phyloP scores from a whole-genome alignment of 2,797 vertebrate species.

The Bufotes viridis region DNA sequence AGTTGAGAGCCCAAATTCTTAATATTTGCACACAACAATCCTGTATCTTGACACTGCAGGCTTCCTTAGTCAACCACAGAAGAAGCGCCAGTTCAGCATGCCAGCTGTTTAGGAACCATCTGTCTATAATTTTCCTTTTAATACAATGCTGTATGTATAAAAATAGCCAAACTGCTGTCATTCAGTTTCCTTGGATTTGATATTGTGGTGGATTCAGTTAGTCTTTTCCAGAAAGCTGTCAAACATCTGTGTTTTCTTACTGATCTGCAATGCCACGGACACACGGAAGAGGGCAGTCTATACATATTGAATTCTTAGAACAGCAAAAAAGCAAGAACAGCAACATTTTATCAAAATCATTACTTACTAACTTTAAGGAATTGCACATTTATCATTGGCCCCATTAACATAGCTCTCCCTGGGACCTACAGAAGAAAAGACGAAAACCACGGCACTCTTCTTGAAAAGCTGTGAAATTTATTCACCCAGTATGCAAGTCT shows the following conservation, averaged over 20 bases:
- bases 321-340: background rate
- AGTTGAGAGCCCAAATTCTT: background rate
- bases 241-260: conserved; percentile 1
- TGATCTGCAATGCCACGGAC: background rate
- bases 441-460: too few species aligned
- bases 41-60: background rate
- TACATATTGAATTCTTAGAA: background rate
- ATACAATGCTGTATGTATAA: background rate
- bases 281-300: conserved; percentile 8
- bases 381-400: background rate
- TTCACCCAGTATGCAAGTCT: too few species aligned
- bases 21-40: background rate
- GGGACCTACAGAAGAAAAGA: too few species aligned
- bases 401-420: background rate
- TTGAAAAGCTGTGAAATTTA: too few species aligned
- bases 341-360: background rate
- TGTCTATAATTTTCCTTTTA: background rate
- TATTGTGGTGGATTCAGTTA: conserved; percentile 4
- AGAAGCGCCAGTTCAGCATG: background rate
- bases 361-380: background rate
- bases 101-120: background rate
- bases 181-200: background rate
- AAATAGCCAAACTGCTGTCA: background rate
- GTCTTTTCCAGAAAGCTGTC: background rate
- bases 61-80: background rate